These are phyloP conservation scores for Stenchaetothrips biformis DNA, from an alignment of 2,888 invertebrate genomes.

Conservation along the genomic window DNA sequence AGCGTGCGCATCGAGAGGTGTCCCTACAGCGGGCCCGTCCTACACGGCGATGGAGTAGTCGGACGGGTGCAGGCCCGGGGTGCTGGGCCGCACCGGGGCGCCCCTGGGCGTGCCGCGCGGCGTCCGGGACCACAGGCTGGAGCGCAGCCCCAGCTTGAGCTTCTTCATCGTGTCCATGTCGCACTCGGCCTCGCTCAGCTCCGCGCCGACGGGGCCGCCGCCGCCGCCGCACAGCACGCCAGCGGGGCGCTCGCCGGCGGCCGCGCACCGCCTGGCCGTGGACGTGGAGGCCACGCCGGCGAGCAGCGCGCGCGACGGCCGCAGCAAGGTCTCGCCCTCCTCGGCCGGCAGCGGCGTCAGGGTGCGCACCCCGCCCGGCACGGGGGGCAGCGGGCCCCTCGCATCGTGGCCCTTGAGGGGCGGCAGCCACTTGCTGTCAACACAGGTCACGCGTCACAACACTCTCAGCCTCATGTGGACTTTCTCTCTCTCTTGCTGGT, in stretches of 20 bases:
- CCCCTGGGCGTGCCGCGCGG: constrained; percentile 46
- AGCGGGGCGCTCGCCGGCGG: constrained; percentile 32
- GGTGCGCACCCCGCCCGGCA: neutral
- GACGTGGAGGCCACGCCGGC: neutral
- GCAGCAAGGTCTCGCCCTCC: constrained; percentile 28
- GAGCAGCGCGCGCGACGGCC: constrained; percentile 3
- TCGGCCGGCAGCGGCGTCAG: constrained; percentile 26
- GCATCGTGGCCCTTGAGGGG: neutral
- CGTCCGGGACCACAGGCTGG: constrained; percentile 62
- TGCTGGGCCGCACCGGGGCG: constrained; percentile 41
- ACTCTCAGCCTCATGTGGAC: too few relatives aligned
- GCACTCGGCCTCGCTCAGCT: constrained; percentile 65
- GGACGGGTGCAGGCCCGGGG: constrained; percentile 54
- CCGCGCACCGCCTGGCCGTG: neutral
- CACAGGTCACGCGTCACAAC: too few relatives aligned
- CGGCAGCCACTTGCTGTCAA: constrained; percentile 1
- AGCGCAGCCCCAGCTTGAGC: constrained; percentile 63
- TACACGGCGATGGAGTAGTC: constrained; percentile 72
- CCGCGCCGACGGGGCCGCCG: constrained; percentile 51
- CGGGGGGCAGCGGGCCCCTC: neutral
- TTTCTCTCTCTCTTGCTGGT: too few relatives aligned
- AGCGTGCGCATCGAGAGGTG: too few relatives aligned
- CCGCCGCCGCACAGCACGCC: too few relatives aligned
- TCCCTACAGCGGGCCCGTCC: too few relatives aligned
- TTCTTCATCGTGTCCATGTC: constrained; percentile 71